Evolutionary conservation across 2,113 vertebrate genomes (phyloP), one percentile per base, ranked within the genome.

Genomic region (Brachyistius frenatus): DNA sequence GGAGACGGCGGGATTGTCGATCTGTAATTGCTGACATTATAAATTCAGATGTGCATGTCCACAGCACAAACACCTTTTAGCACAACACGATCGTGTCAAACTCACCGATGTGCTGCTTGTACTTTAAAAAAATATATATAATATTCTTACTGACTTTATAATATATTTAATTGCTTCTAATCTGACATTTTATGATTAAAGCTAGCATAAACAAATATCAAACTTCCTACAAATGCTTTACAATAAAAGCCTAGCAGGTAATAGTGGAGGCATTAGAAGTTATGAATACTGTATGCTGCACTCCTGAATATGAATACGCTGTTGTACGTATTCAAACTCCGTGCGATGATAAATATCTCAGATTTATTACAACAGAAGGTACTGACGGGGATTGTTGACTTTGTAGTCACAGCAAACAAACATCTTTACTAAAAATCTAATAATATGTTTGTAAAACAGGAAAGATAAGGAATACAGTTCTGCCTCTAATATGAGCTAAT

Each of bases 271-370:
- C 47, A 50, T 13, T 3, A 15, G 46, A 49, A 14, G 46, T 16
- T 14, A 16, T 50, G 2, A 50, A 50, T 14, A 23, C 23, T 23
- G 7, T 47, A 5, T 46, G 8, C 3, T 46, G 8, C 2, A 15
- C 37, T 23, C 5, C 39, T 14, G 3, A 41, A 66, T 13, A 58
- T 31, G 8, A 10, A 55, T 3, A n/a, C 15, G 35, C 11, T 61
- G 41, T n/a, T 57, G 49, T 41, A 30, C 33, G n/a, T 36, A 71
- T 55, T n/a, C 46, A 69, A 54, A 74, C n/a, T 35, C 1, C 30
- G 13, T 39, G 23, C 3, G 49, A 46, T n/a, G 15, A 23, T 5
- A 79, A 49, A 50, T 41, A 57, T 14, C 31, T 16, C 7, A 16
- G 41, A 44, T 36, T 32, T 35, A 52, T 23, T 16, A n/a, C 2